These are phyloP conservation scores for Thinocorus orbignyianus DNA, from an alignment of 2,113 vertebrate species.

Conservation along the genomic window DNA sequence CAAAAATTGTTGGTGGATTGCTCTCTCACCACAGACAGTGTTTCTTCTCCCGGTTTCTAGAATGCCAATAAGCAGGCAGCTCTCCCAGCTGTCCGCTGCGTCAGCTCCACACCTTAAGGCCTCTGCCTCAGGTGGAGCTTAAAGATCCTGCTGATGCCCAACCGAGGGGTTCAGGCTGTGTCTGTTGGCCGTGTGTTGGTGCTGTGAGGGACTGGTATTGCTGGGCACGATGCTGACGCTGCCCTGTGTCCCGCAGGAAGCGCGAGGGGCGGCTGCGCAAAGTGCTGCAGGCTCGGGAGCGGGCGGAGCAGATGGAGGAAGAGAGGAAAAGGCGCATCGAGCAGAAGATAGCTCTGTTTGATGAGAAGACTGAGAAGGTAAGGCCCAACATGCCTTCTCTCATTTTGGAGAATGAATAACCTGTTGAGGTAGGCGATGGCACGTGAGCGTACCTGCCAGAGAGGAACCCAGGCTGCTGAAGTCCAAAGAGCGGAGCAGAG, in stretches of 20 bases:
- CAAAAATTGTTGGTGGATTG: background rate
- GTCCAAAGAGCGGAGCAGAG: background rate
- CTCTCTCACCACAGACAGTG: background rate
- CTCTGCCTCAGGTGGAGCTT: background rate
- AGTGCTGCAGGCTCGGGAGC: conserved; percentile 87
- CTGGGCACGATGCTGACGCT: fast-evolving
- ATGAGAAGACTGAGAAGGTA: conserved; percentile 92
- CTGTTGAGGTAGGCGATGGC: background rate
- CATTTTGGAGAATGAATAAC: too few species aligned
- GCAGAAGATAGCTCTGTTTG: conserved; percentile 88
- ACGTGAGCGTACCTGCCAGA: background rate
- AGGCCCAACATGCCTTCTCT: background rate
- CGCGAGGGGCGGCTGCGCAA: conserved; percentile 87
- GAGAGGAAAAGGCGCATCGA: conserved; percentile 91
- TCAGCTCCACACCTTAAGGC: background rate
- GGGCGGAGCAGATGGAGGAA: conserved; percentile 85
- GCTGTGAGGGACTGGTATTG: background rate
- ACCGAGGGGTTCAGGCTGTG: background rate
- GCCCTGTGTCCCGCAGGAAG: conserved; percentile 75
- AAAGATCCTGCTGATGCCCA: background rate
- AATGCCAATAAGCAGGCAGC: background rate
- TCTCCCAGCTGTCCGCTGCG: background rate
- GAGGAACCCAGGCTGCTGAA: background rate
- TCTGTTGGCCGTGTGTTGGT: background rate
- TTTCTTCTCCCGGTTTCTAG: background rate